A percentile compares a stretch with the other conserved stretches of the same genome.
Conservation (phyloP, 2,888 invertebrate species). For the Villa cingulata region DNA sequence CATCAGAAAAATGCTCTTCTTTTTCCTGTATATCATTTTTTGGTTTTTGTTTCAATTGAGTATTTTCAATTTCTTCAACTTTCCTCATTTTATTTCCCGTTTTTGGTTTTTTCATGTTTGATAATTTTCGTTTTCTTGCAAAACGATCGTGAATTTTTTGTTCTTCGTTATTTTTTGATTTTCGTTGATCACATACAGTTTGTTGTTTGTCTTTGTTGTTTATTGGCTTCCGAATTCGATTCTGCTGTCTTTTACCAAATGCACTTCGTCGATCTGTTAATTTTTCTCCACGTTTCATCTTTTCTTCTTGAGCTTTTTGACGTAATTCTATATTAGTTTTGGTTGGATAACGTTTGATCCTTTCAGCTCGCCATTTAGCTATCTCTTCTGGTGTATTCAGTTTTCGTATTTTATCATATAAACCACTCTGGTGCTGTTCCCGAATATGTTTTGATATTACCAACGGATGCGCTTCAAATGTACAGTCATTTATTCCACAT, state of each 20-base stretch:
- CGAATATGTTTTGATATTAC: slow-evolving; percentile 67
- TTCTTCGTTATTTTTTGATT: background rate
- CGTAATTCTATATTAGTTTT: slow-evolving; percentile 51
- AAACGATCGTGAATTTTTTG: background rate
- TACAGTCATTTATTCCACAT: slow-evolving; percentile 71
- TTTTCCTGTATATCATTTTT: background rate
- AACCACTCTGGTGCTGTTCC: slow-evolving; percentile 71
- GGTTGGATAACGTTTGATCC: slow-evolving; percentile 67
- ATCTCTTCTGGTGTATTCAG: slow-evolving; percentile 69
- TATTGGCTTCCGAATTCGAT: slow-evolving; percentile 22
- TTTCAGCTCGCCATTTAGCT: slow-evolving; percentile 67
- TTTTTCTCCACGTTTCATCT: slow-evolving; percentile 60
- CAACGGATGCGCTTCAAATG: slow-evolving; percentile 62
- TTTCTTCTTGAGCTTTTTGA: slow-evolving; percentile 49
- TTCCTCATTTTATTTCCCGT: background rate
- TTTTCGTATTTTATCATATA: slow-evolving; percentile 64
- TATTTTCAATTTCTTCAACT: background rate
- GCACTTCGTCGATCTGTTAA: slow-evolving; percentile 38
- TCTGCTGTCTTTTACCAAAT: slow-evolving; percentile 35
- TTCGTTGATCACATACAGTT: too few relatives aligned
- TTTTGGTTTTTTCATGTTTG: background rate
- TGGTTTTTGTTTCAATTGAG: background rate
- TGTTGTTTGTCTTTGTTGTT: background rate
- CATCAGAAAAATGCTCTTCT: background rate
- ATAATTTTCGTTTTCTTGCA: too few relatives aligned